phyloP scores from a whole-genome alignment of 1,140 invertebrate genomes.

The Magallana ariakensis region DNA sequence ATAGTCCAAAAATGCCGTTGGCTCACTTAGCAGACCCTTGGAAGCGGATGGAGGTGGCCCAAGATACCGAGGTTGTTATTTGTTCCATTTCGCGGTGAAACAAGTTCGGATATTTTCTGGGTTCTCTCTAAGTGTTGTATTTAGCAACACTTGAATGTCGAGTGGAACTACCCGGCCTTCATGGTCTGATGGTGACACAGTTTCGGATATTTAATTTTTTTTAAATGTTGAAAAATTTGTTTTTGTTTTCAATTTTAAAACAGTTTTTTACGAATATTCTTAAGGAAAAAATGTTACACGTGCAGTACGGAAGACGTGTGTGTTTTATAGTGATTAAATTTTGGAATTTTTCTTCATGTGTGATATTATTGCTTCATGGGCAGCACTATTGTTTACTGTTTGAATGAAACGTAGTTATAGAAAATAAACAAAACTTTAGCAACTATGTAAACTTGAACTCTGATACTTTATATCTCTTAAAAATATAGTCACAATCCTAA shows the following conservation, averaged over 20 bases:
- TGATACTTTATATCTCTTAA: too few relatives aligned
- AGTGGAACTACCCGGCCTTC: neutral
- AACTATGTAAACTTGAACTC: too few relatives aligned
- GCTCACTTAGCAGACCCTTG: constrained; percentile 78
- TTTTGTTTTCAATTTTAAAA: neutral
- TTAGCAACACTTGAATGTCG: constrained; percentile 24
- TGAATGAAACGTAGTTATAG: too few relatives aligned
- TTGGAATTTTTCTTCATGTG: too few relatives aligned
- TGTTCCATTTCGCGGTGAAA: constrained; percentile 19
- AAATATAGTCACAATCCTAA: too few relatives aligned
- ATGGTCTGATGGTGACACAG: neutral
- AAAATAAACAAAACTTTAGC: too few relatives aligned
- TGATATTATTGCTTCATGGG: too few relatives aligned
- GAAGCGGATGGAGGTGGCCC: constrained; percentile 76
- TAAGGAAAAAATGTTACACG: neutral
- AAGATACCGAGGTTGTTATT: constrained; percentile 73
- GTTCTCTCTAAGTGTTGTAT: neutral
- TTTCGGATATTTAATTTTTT: neutral
- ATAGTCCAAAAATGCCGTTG: constrained; percentile 76
- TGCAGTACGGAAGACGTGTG: neutral
- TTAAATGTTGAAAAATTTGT: neutral
- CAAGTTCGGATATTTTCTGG: neutral
- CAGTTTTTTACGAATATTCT: neutral
- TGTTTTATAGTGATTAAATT: neutral
- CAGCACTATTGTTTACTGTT: too few relatives aligned